Base-by-base conservation (phyloP, 2,797 vertebrate species). In the Sebastes goodei region DNA sequence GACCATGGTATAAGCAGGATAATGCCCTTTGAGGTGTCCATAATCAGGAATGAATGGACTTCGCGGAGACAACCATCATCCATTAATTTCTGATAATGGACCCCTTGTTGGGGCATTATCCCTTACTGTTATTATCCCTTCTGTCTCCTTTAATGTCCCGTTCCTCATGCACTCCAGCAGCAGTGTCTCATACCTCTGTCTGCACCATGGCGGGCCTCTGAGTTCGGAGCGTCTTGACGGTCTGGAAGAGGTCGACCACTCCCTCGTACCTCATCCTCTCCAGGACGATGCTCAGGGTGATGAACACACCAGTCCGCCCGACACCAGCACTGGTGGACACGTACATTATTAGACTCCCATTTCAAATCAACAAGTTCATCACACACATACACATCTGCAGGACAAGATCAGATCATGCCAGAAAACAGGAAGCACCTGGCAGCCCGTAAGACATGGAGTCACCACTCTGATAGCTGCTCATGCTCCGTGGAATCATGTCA, bases 141-240 rank as follows among this genome's bases (percentile, higher is more conserved):
- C 38, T 42, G 38, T 42, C 38, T 42, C 32, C 4, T 17, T 9
- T 49, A n/a, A 20, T 20, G 17, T 35, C 6, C 10, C 23, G 27
- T 33, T n/a, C 9, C n/a, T 61, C 12, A 46, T 46, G 42, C 42
- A 46, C 15, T 49, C 42, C 42, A 49, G 15, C 42, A 49, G 42
- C 27, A 6, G 29, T 32, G 12, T 8, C 10, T 3, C 82, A 3
- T 93, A 99, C 98, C 97, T 99, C 98, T 76, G 98, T 99, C 94
- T 99, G 98, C 92, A 99, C 98, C 98, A 99, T 99, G 91, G 97
- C 97, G 0, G 97, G 97, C 85, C 98, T 96, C 94, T 99, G 98
- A 0, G 98, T 99, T 74, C 98, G 95, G 80, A 99, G 95, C 20
- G 96, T 98, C 95, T 99, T 99, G 92, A 99, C 96, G 0, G 98